Conservation (phyloP, 2,888 invertebrate genomes). For the Biston stratarius region DNA sequence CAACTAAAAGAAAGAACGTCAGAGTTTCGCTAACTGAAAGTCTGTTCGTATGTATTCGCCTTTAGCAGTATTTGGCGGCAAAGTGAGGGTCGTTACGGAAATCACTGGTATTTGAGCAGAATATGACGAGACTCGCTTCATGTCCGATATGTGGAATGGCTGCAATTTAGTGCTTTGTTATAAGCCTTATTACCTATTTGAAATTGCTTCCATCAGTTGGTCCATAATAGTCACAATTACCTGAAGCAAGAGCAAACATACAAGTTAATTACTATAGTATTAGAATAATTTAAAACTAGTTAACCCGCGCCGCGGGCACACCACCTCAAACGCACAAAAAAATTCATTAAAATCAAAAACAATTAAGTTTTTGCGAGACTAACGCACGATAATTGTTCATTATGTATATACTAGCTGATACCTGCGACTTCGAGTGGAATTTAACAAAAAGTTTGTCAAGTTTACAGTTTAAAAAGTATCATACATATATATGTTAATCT, state of each 20-base stretch:
- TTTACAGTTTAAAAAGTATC: too few species aligned
- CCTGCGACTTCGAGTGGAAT: too few species aligned
- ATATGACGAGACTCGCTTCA: constrained; percentile 24
- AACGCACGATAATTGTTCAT: too few species aligned
- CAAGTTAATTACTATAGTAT: too few species aligned
- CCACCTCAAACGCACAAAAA: too few species aligned
- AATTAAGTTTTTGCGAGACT: too few species aligned
- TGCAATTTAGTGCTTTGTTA: constrained; percentile 26
- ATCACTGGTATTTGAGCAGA: constrained; percentile 35
- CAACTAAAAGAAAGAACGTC: too few species aligned
- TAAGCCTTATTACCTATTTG: constrained; percentile 13
- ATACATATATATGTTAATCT: too few species aligned
- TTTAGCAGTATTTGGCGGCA: constrained; percentile 36
- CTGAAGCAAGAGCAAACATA: constrained; percentile 6
- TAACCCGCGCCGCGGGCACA: background rate
- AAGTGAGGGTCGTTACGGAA: constrained; percentile 39
- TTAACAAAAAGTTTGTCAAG: too few species aligned
- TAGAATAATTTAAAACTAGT: too few species aligned
- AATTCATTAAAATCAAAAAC: too few species aligned
- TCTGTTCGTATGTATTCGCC: background rate
- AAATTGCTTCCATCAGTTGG: background rate
- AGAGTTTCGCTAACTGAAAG: background rate
- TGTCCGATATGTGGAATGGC: constrained; percentile 24
- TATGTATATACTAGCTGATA: too few species aligned
- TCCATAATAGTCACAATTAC: background rate